Conservation (phyloP, 2,113 vertebrate species). For the Mola mola region DNA sequence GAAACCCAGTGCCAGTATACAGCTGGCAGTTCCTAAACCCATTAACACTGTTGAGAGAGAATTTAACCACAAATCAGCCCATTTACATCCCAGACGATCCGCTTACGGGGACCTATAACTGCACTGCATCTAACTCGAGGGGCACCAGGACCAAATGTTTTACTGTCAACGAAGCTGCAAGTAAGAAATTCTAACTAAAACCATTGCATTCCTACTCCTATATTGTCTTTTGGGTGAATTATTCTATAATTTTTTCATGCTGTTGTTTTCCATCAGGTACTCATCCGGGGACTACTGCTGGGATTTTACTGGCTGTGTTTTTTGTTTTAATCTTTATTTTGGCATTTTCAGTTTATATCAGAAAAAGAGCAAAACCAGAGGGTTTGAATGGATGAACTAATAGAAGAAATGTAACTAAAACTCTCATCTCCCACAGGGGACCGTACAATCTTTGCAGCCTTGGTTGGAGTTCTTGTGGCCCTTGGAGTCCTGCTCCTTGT, state of each 20-base stretch:
- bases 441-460: constrained; percentile 44
- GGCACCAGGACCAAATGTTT: constrained; percentile 61
- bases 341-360: constrained; percentile 52
- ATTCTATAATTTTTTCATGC: constrained; percentile 22
- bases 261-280: constrained; percentile 50
- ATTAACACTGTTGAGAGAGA: neutral
- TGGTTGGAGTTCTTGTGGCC: constrained; percentile 22
- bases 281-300: constrained; percentile 45
- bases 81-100: constrained; percentile 3
- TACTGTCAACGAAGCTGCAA: constrained; percentile 28
- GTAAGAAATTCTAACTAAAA: constrained; percentile 42
- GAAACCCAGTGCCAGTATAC: constrained; percentile 68
- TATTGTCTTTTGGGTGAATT: constrained; percentile 4
- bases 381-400: constrained; percentile 1
- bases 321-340: constrained; percentile 33
- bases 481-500: constrained; percentile 28
- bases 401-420: constrained; percentile 47
- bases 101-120: constrained; percentile 65
- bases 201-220: neutral
- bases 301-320: constrained; percentile 48
- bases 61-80: neutral
- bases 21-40: constrained; percentile 35
- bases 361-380: constrained; percentile 24
- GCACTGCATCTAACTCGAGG: constrained; percentile 51
- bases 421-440: constrained; percentile 62